These are phyloP conservation scores for Iselma pallidipennis DNA, from an alignment of 2,888 invertebrate genomes.

Conservation along the genomic window DNA sequence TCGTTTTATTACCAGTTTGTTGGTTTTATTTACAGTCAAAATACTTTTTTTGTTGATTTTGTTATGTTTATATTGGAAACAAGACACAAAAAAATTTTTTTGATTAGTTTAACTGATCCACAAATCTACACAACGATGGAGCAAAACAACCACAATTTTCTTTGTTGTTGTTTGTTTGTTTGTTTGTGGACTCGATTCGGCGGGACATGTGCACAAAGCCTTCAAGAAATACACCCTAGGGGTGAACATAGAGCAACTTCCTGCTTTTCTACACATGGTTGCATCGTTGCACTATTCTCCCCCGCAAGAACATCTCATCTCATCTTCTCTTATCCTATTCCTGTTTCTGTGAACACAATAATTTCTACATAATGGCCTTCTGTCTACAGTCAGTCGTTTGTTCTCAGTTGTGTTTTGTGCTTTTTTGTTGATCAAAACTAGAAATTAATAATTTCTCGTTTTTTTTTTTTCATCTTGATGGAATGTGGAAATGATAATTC, in stretches of 20 bases:
- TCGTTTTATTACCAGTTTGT: background rate
- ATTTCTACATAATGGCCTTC: too few relatives aligned
- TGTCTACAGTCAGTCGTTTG: background rate
- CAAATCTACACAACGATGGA: too few relatives aligned
- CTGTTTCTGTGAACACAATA: background rate
- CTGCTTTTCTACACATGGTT: slow-evolving; percentile 2
- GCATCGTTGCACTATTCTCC: slow-evolving; percentile 1
- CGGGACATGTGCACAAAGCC: background rate
- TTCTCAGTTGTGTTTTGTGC: too few relatives aligned
- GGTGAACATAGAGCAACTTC: background rate
- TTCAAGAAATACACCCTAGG: background rate
- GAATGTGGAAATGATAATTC: too few relatives aligned
- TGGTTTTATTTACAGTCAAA: too few relatives aligned
- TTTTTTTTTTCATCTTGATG: too few relatives aligned
- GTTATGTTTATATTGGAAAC: too few relatives aligned
- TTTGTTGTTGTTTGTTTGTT: background rate
- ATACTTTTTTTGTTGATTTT: too few relatives aligned
- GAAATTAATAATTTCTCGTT: too few relatives aligned
- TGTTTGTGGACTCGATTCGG: background rate
- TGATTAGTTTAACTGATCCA: background rate
- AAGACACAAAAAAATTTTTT: background rate
- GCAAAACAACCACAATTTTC: too few relatives aligned
- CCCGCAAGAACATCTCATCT: background rate
- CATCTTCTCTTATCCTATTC: background rate
- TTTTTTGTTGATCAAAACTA: too few relatives aligned